Conservation (phyloP, 2,113 vertebrate species). For the Elanus axillaris region DNA sequence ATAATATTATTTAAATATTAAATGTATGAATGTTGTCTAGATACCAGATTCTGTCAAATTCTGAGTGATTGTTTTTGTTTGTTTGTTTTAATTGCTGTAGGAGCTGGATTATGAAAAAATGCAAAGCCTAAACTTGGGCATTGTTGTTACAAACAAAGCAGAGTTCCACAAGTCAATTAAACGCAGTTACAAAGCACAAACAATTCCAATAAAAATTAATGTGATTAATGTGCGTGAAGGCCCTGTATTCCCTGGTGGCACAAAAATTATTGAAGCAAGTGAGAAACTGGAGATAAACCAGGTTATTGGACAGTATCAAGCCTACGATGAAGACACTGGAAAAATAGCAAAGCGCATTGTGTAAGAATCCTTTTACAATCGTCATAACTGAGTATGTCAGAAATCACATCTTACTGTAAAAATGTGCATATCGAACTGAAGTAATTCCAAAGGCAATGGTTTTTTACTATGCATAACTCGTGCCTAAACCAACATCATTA, state of each 20-base stretch:
- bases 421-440: neutral
- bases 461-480: neutral
- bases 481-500: neutral
- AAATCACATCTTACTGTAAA: neutral
- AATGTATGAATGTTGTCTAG: neutral
- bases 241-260: slow-evolving; percentile 59
- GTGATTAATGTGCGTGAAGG: slow-evolving; percentile 76
- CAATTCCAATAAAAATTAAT: slow-evolving; percentile 72
- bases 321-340: slow-evolving; percentile 71
- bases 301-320: slow-evolving; percentile 73
- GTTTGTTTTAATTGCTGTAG: slow-evolving; percentile 32
- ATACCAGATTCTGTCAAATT: neutral
- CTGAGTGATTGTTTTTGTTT: neutral
- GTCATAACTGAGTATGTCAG: neutral
- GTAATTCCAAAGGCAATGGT: neutral
- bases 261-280: slow-evolving; percentile 20
- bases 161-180: slow-evolving; percentile 75
- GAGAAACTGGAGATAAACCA: slow-evolving; percentile 39
- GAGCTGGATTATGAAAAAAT: slow-evolving; percentile 75
- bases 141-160: slow-evolving; percentile 78
- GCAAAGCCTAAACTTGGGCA: slow-evolving; percentile 56
- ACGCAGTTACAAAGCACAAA: slow-evolving; percentile 35
- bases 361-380: slow-evolving; percentile 58
- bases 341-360: slow-evolving; percentile 21
- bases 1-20: neutral